These are phyloP conservation scores for Pogona vitticeps DNA, from an alignment of 2,113 vertebrate species.

Conservation along the genomic window DNA sequence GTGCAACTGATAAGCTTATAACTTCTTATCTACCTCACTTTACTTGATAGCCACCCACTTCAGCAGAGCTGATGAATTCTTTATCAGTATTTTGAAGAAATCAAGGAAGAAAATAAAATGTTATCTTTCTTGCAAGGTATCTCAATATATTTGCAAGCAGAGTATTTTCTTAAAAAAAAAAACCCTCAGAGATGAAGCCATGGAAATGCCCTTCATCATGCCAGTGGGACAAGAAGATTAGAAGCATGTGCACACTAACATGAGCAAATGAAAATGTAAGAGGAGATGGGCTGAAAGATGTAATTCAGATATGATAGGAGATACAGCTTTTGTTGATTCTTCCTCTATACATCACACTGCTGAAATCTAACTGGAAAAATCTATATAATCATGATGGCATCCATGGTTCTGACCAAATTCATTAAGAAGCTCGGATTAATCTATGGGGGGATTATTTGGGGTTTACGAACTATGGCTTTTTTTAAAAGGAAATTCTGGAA, in stretches of 20 bases:
- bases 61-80: neutral
- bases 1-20: neutral
- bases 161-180: no score
- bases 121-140: neutral
- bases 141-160: no score
- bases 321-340: neutral
- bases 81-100: neutral
- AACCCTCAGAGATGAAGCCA: no score
- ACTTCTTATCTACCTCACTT: neutral
- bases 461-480: neutral
- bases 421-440: neutral
- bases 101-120: neutral
- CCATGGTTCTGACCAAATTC: neutral
- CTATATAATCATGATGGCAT: neutral
- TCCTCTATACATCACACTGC: neutral
- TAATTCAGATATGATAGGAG: neutral
- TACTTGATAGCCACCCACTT: neutral
- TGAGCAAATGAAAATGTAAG: neutral
- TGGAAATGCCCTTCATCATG: no score
- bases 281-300: neutral
- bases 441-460: neutral
- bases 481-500: neutral
- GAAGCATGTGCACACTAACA: neutral
- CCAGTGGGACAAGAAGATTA: neutral
- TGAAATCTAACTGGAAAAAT: neutral